Evolutionary conservation across 2,888 invertebrate genomes (phyloP).

Genomic region (Sipha maydis): DNA sequence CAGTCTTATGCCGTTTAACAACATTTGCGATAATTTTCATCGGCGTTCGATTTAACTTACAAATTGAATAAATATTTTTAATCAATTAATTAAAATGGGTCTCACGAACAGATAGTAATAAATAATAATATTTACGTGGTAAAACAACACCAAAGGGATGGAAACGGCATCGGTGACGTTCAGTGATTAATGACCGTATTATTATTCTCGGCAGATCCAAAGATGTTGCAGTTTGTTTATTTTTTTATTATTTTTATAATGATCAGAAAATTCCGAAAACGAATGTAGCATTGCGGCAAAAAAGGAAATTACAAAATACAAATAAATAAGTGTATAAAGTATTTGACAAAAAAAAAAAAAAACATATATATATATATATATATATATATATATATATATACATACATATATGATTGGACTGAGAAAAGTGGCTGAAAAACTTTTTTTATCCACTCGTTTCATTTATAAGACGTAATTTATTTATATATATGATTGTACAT

Average conservation of each 20-base stretch:
- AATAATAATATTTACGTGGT: background rate
- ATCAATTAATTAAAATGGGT: conserved; percentile 11
- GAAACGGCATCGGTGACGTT: background rate
- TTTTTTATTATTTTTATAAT: background rate
- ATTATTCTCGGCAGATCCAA: background rate
- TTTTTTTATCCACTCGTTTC: background rate
- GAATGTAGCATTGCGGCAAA: background rate
- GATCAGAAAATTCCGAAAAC: background rate
- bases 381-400: too few species aligned
- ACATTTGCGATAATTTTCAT: background rate
- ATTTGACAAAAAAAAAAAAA: background rate
- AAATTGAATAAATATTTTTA: background rate
- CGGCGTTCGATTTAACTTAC: background rate
- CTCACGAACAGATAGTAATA: background rate
- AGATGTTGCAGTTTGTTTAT: background rate
- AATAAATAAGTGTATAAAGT: background rate
- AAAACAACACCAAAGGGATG: background rate
- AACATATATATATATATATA: background rate
- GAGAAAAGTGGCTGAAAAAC: background rate
- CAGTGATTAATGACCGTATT: conserved; percentile 11
- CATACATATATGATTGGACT: too few species aligned
- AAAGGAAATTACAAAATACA: conserved; percentile 7
- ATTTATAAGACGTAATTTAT: background rate
- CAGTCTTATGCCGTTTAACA: background rate
- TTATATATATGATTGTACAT: too few species aligned